Evolutionary conservation across 2,888 invertebrate genomes (phyloP), one percentile per base, ranked within the genome.

Genomic region (Ophioninae sp.): DNA sequence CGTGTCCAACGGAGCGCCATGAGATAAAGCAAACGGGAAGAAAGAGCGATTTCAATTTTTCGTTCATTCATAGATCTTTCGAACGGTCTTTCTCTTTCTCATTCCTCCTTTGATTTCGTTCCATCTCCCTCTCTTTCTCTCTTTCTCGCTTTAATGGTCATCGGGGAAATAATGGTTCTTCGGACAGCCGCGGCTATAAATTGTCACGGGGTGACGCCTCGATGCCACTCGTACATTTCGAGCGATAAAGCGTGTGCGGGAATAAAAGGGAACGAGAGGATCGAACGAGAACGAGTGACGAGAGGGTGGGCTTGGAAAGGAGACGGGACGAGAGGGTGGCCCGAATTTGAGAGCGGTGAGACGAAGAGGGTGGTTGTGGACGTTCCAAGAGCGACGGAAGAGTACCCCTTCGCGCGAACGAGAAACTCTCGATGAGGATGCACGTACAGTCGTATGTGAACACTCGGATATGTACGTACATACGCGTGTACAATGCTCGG

Each of bases 191-290:
- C 69, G 76, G 73, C 84, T 80, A 86, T 88, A 88, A 89, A 89
- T 89, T 84, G 84, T 80, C 79, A 61, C 76, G 74, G 85, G 83
- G 82, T 86, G 86, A 87, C 88, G 87, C 87, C 87, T 88, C 88
- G 86, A 87, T 87, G 86, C 86, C 86, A 88, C 83, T 86, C 81
- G 86, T 86, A 86, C 85, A 84, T 88, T 87, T 87, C 82, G 84
- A 85, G 81, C 86, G 88, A 86, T 86, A 87, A 86, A 88, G 85
- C 79, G 83, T 77, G 81, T 72, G 69, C 75, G 82, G 72, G 70
- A 83, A 72, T 77, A 80, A 78, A 85, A 82, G 83, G 81, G 73
- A 75, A 80, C 76, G 77, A 73, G 82, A 56, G 69, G 44, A 67
- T 57, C 64, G 67, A 21, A 23, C 3, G 57, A 59, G 10, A 20